phyloP scores from a whole-genome alignment of 1,140 invertebrate genomes.

The Danaus melanippus region DNA sequence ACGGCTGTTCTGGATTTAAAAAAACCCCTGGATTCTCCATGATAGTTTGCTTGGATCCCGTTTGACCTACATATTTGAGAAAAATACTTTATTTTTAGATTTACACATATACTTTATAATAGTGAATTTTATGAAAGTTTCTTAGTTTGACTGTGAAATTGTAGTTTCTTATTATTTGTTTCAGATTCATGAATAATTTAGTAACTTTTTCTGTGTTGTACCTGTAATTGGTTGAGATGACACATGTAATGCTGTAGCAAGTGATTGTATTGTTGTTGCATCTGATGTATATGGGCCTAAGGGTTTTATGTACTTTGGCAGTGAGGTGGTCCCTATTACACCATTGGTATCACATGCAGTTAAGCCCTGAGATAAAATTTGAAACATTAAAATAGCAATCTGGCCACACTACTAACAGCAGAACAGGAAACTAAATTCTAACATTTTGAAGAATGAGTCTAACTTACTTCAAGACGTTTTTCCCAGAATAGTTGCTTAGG shows the following conservation, averaged over 20 bases:
- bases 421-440: slow-evolving; percentile 4
- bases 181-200: no score
- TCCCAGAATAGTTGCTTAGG: slow-evolving; percentile 99
- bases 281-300: slow-evolving; percentile 93
- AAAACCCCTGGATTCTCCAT: slow-evolving; percentile 95
- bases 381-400: background rate
- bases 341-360: slow-evolving; percentile 89
- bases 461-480: slow-evolving; percentile 87
- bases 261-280: slow-evolving; percentile 92
- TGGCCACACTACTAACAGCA: background rate
- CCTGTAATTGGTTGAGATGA: slow-evolving; percentile 89
- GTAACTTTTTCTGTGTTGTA: slow-evolving; percentile 19
- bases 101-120: background rate
- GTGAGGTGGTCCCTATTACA: slow-evolving; percentile 84
- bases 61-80: slow-evolving; percentile 75
- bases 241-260: slow-evolving; percentile 89
- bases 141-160: no score
- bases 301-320: slow-evolving; percentile 90
- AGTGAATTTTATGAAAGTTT: no score
- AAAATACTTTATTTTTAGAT: background rate
- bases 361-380: slow-evolving; percentile 74
- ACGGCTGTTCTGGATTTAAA: slow-evolving; percentile 96
- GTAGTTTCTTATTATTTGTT: no score
- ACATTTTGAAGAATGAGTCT: background rate
- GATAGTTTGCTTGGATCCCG: slow-evolving; percentile 84